Evolutionary conservation across 1,140 invertebrate species (phyloP).

Genomic region (Vanessa tameamea): DNA sequence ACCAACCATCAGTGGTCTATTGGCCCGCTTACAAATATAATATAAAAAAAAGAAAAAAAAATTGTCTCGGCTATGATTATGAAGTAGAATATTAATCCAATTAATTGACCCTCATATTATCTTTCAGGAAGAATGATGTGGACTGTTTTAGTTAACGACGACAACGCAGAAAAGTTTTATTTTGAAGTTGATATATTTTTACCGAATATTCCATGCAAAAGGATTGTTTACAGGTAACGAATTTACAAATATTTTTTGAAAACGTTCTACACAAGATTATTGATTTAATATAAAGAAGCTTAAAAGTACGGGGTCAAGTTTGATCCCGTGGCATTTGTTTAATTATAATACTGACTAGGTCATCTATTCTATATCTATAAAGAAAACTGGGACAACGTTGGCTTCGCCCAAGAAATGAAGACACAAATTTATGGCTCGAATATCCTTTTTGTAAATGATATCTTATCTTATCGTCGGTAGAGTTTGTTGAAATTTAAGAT

Average conservation of each 20-base stretch:
- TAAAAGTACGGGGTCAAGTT: background rate
- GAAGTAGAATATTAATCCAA: background rate
- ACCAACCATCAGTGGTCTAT: too few relatives aligned
- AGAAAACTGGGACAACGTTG: constrained; percentile 1
- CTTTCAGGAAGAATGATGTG: constrained; percentile 80
- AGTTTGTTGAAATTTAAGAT: constrained; percentile 52
- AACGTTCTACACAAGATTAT: constrained; percentile 5
- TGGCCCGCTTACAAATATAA: too few relatives aligned
- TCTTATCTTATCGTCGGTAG: constrained; percentile 47
- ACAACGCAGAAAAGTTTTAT: constrained; percentile 71
- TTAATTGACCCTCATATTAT: background rate
- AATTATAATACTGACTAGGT: background rate
- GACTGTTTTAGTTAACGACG: constrained; percentile 77
- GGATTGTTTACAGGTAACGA: constrained; percentile 75
- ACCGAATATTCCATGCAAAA: constrained; percentile 69
- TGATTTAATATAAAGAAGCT: background rate
- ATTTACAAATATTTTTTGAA: too few relatives aligned
- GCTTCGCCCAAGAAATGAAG: constrained; percentile 26
- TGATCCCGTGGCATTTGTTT: background rate
- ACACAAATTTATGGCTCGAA: constrained; percentile 46
- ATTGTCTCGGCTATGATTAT: background rate
- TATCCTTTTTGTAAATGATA: constrained; percentile 55
- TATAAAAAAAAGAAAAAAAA: too few relatives aligned
- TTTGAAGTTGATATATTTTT: constrained; percentile 78
- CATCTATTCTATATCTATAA: background rate